A percentile compares a stretch with the other conserved stretches of the same genome.
Conservation (phyloP, 2,113 vertebrate species). For the Callithrix jacchus region DNA sequence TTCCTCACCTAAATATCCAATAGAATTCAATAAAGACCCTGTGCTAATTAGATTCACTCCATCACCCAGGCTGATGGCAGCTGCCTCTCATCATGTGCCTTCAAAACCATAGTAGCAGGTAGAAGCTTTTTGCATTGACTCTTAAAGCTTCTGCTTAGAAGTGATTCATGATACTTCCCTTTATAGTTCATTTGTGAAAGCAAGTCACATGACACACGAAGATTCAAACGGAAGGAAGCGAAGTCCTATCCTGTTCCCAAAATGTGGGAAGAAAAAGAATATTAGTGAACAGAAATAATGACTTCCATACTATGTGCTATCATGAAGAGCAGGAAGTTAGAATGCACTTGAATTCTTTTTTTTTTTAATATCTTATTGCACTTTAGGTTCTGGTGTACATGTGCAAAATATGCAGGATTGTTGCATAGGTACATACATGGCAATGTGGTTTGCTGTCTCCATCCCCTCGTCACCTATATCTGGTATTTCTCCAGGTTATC, state of each 20-base stretch:
- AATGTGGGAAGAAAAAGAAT: background rate
- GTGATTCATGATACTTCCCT: background rate
- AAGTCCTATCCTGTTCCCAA: background rate
- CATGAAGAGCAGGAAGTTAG: background rate
- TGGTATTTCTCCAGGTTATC: too few species aligned
- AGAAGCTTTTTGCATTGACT: background rate
- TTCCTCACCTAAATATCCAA: background rate
- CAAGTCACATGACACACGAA: background rate
- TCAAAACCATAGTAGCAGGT: background rate
- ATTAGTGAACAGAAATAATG: background rate
- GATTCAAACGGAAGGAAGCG: background rate
- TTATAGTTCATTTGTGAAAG: background rate
- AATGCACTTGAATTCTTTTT: background rate
- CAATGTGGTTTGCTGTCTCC: too few species aligned
- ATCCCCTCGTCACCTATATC: too few species aligned
- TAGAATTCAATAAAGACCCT: background rate
- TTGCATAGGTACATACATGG: too few species aligned
- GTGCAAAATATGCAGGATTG: too few species aligned
- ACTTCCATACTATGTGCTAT: background rate
- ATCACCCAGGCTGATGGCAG: background rate
- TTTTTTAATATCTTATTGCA: too few species aligned
- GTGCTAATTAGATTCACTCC: background rate
- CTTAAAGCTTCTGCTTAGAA: background rate
- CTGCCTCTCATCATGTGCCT: background rate
- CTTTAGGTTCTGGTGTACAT: too few species aligned